Evolutionary conservation across 2,888 invertebrate species (phyloP).

Genomic region (Clitarchus hookeri): DNA sequence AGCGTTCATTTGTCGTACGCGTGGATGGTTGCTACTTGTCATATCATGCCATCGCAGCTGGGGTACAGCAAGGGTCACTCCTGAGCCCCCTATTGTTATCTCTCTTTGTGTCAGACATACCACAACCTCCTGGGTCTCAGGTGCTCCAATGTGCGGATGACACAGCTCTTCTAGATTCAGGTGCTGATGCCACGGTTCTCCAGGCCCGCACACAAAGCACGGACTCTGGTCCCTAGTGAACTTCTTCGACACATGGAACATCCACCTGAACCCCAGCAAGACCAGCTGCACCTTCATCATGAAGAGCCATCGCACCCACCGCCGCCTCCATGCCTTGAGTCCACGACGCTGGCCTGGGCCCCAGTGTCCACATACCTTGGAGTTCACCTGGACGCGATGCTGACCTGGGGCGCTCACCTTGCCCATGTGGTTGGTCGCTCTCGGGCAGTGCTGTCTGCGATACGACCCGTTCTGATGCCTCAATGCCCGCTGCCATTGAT

Average conservation of each 20-base stretch:
- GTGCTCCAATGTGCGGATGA: background rate
- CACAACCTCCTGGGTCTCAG: background rate
- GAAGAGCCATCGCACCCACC: background rate
- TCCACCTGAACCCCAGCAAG: background rate
- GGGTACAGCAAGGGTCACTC: background rate
- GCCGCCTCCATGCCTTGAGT: background rate
- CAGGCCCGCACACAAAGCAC: background rate
- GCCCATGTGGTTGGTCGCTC: background rate
- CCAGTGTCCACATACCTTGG: background rate
- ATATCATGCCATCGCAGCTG: background rate
- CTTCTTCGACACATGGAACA: background rate
- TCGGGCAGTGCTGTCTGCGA: background rate
- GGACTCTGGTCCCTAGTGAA: background rate
- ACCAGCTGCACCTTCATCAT: background rate
- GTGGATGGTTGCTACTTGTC: background rate
- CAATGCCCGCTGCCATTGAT: background rate
- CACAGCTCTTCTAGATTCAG: background rate
- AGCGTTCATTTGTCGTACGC: background rate
- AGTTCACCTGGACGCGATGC: background rate
- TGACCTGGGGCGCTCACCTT: background rate
- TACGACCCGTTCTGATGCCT: background rate
- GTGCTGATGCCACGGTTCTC: background rate
- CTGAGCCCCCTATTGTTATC: background rate
- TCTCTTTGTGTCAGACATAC: background rate
- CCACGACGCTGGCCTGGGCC: background rate